A percentile compares a stretch with the other conserved stretches of the same genome.
These are phyloP conservation scores for Chironomus tepperi DNA, from an alignment of 1,140 invertebrate species.

Conservation along the genomic window DNA sequence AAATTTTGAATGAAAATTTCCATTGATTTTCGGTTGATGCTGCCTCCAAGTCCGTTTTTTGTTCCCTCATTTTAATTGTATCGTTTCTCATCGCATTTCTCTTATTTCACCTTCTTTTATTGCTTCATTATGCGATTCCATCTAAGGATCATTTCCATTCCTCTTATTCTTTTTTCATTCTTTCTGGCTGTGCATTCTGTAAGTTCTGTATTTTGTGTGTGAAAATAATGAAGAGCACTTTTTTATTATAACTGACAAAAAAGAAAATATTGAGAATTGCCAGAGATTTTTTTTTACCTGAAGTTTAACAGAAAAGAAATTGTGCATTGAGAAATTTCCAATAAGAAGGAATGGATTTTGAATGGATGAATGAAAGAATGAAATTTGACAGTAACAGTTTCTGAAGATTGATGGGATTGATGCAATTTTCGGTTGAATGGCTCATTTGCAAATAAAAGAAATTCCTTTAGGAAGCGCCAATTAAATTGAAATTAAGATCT, in stretches of 20 bases:
- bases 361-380: neutral
- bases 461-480: no score
- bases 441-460: no score
- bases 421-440: no score
- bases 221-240: neutral
- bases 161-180: neutral
- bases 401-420: no score
- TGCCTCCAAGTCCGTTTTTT: neutral
- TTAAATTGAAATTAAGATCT: no score
- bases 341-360: neutral
- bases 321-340: neutral
- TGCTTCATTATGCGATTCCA: conserved; percentile 5
- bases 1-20: neutral
- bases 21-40: neutral
- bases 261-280: no score
- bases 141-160: conserved; percentile 8
- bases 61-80: conserved; percentile 13
- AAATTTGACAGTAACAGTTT: no score
- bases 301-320: neutral
- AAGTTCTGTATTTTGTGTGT: neutral
- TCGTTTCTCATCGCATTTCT: conserved; percentile 7
- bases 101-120: neutral
- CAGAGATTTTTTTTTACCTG: no score
- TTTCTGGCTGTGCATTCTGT: no score
- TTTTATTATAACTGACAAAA: neutral